Conservation (phyloP, 1,140 invertebrate species). For the Trachelipus rathkii region DNA sequence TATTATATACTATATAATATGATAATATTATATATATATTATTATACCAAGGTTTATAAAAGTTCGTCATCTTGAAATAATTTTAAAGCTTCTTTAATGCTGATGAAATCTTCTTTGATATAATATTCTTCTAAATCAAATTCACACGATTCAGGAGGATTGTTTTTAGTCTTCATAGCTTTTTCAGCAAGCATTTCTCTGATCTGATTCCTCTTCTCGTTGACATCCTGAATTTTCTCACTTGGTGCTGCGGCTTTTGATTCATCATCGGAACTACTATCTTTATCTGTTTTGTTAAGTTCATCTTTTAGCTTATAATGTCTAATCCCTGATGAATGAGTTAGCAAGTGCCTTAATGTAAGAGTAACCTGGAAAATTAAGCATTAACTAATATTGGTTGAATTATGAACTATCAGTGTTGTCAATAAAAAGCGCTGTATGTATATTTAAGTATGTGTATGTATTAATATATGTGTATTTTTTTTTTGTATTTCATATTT, state of each 20-base stretch:
- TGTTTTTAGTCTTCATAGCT: slow-evolving; percentile 17
- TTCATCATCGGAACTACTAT: slow-evolving; percentile 5
- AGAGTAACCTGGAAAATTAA: slow-evolving; percentile 53
- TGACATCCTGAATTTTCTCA: not conserved
- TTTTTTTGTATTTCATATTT: too few species aligned
- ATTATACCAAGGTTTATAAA: slow-evolving; percentile 57
- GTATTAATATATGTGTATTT: too few species aligned
- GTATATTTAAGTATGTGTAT: too few species aligned
- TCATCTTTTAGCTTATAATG: slow-evolving; percentile 53
- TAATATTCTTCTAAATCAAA: slow-evolving; percentile 49
- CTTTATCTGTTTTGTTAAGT: slow-evolving; percentile 9
- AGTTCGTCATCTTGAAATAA: slow-evolving; percentile 62
- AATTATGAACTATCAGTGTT: too few species aligned
- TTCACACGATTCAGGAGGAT: slow-evolving; percentile 40
- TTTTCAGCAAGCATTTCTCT: slow-evolving; percentile 13
- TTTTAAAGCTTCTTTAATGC: slow-evolving; percentile 54
- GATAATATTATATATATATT: too few species aligned
- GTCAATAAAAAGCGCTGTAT: too few species aligned
- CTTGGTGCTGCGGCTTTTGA: not conserved
- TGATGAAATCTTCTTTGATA: slow-evolving; percentile 52
- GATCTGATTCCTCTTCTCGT: not conserved
- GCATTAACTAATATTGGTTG: too few species aligned
- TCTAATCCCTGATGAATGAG: slow-evolving; percentile 57
- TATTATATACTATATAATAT: too few species aligned
- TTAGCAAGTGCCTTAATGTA: slow-evolving; percentile 56